phyloP scores from a whole-genome alignment of 1,140 invertebrate species.

The Drosophila equinoxialis region DNA sequence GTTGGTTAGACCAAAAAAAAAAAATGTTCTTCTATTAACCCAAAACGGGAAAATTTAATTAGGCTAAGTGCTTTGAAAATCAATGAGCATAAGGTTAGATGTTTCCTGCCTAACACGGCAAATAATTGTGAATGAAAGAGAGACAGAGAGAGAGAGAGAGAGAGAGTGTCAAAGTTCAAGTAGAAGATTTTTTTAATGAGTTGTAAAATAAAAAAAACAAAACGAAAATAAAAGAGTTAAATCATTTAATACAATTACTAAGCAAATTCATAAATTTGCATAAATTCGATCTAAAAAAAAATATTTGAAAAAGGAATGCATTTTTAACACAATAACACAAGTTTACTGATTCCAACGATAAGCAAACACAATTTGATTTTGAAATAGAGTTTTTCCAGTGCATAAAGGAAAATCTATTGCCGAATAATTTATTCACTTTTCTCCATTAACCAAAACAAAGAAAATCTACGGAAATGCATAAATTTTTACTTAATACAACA shows the following conservation, averaged over 20 bases:
- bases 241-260: background rate
- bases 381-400: too few relatives aligned
- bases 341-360: too few relatives aligned
- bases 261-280: too few relatives aligned
- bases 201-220: background rate
- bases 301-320: too few relatives aligned
- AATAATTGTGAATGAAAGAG: conserved; percentile 10
- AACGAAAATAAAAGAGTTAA: background rate
- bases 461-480: too few relatives aligned
- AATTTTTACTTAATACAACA: too few relatives aligned
- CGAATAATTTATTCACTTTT: too few relatives aligned
- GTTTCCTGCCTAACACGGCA: background rate
- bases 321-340: too few relatives aligned
- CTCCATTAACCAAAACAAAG: too few relatives aligned
- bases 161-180: background rate
- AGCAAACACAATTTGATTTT: too few relatives aligned
- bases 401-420: background rate
- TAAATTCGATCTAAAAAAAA: too few relatives aligned
- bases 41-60: conserved; percentile 68
- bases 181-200: background rate
- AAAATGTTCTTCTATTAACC: conserved; percentile 27
- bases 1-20: conserved; percentile 26
- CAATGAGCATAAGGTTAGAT: conserved; percentile 40
- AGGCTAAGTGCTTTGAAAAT: conserved; percentile 69
- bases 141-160: conserved; percentile 6